A percentile compares a stretch with the other conserved stretches of the same genome.
Conservation (phyloP, 2,113 vertebrate genomes). For the Onychorhynchus coronatus region DNA sequence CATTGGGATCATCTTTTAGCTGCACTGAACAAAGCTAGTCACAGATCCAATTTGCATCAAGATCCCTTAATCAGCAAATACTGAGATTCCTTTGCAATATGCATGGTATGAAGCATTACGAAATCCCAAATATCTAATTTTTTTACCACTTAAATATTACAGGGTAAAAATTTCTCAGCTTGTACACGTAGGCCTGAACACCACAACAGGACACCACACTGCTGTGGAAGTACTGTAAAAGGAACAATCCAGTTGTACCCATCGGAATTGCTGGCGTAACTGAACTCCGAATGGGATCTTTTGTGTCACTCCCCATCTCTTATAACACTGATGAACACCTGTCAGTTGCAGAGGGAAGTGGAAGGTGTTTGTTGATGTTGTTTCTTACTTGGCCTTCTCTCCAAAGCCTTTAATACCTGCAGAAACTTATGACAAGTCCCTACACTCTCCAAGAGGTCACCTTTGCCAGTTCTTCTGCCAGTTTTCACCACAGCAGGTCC, state of each 20-base stretch:
- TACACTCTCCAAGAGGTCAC: neutral
- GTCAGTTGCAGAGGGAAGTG: neutral
- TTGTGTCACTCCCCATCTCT: neutral
- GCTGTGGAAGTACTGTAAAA: neutral
- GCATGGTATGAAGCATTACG: neutral
- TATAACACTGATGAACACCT: neutral
- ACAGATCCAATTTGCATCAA: neutral
- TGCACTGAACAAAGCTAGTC: neutral
- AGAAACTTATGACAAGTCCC: neutral
- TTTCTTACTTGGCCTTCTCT: neutral
- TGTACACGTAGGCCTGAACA: neutral
- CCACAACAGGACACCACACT: neutral
- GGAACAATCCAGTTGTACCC: neutral
- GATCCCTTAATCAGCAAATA: neutral
- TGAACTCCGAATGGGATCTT: neutral
- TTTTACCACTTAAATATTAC: neutral
- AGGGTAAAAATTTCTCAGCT: neutral
- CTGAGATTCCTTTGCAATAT: neutral
- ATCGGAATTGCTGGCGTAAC: neutral
- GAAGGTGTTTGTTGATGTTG: neutral
- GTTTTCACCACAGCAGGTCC: neutral
- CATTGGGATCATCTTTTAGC: neutral
- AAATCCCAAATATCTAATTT: neutral
- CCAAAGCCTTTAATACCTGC: neutral
- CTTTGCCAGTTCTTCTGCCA: neutral